Percentiles rank a stretch among this genome's conserved stretches.
phyloP scores from a whole-genome alignment of 2,797 vertebrate species.

The Sylvia borin region DNA sequence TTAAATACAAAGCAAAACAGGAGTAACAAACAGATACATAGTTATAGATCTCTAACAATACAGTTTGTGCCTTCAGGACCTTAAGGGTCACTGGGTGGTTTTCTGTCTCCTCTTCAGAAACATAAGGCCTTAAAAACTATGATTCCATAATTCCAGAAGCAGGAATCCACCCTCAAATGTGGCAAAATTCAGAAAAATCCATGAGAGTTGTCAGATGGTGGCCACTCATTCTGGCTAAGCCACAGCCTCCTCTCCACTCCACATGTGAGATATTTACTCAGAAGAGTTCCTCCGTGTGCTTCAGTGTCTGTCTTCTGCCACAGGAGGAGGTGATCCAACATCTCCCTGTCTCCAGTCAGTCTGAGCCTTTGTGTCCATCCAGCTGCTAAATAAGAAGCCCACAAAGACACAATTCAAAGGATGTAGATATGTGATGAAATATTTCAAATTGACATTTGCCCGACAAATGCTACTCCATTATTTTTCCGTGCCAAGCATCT shows the following conservation, averaged over 20 bases:
- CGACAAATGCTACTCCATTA: background rate
- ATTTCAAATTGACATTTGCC: background rate
- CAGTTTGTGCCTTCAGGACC: background rate
- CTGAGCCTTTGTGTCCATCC: background rate
- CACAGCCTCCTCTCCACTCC: background rate
- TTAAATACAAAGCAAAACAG: background rate
- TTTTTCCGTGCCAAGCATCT: background rate
- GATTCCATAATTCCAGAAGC: background rate
- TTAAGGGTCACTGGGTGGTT: background rate
- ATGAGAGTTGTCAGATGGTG: background rate
- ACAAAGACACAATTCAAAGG: background rate
- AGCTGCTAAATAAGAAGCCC: background rate
- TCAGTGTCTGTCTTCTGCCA: background rate
- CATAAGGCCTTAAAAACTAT: background rate
- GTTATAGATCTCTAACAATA: background rate
- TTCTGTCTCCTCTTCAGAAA: background rate
- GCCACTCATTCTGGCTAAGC: background rate
- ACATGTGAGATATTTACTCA: background rate
- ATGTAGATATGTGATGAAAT: background rate
- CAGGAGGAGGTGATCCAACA: background rate
- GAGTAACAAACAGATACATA: background rate
- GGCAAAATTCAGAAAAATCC: background rate
- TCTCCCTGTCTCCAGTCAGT: background rate
- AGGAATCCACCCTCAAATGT: background rate
- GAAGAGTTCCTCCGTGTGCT: rapidly evolving